Evolutionary conservation across 1,140 invertebrate species (phyloP).

Genomic region (roundworm (Caenorhabditis elegans)): WBcel235 BX284606.5:873501-874000

Average conservation of each 20-base stretch:
- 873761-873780: constrained; percentile 47
- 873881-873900: too few relatives aligned
- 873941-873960: not conserved
- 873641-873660: constrained; percentile 47
- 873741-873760: constrained; percentile 36
- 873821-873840: not conserved
- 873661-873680: constrained; percentile 41
- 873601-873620: too few relatives aligned
- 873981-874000: constrained; percentile 40
- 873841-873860: too few relatives aligned
- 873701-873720: constrained; percentile 22
- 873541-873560: constrained; percentile 81
- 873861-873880: too few relatives aligned
- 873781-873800: not conserved
- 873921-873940: too few relatives aligned
- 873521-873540: constrained; percentile 85
- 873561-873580: constrained; percentile 81
- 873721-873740: constrained; percentile 48
- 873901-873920: too few relatives aligned
- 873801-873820: not conserved
- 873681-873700: constrained; percentile 23
- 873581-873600: constrained; percentile 73
- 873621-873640: constrained; percentile 42
- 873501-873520: constrained; percentile 83
- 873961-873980: constrained; percentile 40